Conservation (phyloP, 2,888 invertebrate species). For the Myopa tessellatipennis region DNA sequence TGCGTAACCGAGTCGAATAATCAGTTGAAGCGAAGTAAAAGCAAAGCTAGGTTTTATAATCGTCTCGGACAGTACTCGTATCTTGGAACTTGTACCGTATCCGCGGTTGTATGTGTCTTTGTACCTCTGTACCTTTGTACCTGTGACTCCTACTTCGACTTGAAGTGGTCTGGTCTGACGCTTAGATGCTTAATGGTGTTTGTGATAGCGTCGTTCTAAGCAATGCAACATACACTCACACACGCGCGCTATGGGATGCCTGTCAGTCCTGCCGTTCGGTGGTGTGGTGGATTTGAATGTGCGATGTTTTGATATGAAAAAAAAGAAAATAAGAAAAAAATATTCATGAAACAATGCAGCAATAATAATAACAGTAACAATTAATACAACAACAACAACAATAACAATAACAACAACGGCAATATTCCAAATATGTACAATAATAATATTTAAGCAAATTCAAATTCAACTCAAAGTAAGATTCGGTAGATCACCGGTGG, state of each 20-base stretch:
- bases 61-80: not conserved
- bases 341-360: conserved; percentile 66
- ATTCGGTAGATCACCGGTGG: too few relatives aligned
- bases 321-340: conserved; percentile 65
- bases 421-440: conserved; percentile 21
- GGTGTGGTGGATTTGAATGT: conserved; percentile 56
- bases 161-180: conserved; percentile 22
- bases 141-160: conserved; percentile 17
- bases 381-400: conserved; percentile 43
- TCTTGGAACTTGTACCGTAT: not conserved
- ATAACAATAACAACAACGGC: conserved; percentile 17
- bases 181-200: conserved; percentile 41
- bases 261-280: conserved; percentile 51
- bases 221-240: conserved; percentile 54
- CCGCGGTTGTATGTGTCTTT: not conserved
- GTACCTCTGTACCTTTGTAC: not conserved
- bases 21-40: conserved; percentile 14
- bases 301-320: conserved; percentile 63
- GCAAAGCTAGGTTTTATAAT: not conserved
- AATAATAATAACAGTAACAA: conserved; percentile 59
- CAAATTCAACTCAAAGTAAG: not conserved
- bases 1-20: not conserved
- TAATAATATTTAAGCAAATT: conserved; percentile 2
- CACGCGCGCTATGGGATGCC: conserved; percentile 54
- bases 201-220: conserved; percentile 55